phyloP scores from a whole-genome alignment of 2,797 vertebrate genomes.

The Coreius guichenoti region DNA sequence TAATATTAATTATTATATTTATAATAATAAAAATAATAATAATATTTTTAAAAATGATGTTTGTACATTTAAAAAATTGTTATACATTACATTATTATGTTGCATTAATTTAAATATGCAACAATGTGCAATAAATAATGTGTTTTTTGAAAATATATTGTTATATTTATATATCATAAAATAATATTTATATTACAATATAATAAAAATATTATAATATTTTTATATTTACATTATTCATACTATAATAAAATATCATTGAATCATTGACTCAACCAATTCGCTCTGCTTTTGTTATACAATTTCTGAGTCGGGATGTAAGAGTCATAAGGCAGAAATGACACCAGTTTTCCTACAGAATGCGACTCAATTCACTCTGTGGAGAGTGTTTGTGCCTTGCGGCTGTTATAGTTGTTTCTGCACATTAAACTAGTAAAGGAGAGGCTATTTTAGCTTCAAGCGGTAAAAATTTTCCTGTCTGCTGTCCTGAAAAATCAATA shows the following conservation, averaged over 20 bases:
- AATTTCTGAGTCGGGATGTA: neutral
- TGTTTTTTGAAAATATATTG: too few relatives aligned
- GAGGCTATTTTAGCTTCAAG: neutral
- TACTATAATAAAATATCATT: neutral
- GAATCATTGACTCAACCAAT: neutral
- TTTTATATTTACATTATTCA: neutral
- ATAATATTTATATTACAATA: too few relatives aligned
- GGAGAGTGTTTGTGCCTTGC: neutral
- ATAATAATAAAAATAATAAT: too few relatives aligned
- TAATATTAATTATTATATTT: too few relatives aligned
- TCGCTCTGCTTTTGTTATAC: neutral
- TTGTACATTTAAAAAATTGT: too few relatives aligned
- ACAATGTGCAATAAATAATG: too few relatives aligned
- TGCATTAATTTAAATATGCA: too few relatives aligned
- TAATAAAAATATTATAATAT: too few relatives aligned
- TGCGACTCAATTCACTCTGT: neutral
- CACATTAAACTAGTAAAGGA: constrained; percentile 1
- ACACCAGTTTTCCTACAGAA: neutral
- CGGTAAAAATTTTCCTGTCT: neutral
- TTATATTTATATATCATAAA: too few relatives aligned
- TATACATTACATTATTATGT: too few relatives aligned
- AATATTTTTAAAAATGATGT: too few relatives aligned
- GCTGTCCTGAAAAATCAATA: constrained; percentile 16
- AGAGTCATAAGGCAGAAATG: neutral
- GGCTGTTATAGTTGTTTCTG: neutral